Conservation (phyloP, 2,797 vertebrate species). For the Pygocentrus nattereri region DNA sequence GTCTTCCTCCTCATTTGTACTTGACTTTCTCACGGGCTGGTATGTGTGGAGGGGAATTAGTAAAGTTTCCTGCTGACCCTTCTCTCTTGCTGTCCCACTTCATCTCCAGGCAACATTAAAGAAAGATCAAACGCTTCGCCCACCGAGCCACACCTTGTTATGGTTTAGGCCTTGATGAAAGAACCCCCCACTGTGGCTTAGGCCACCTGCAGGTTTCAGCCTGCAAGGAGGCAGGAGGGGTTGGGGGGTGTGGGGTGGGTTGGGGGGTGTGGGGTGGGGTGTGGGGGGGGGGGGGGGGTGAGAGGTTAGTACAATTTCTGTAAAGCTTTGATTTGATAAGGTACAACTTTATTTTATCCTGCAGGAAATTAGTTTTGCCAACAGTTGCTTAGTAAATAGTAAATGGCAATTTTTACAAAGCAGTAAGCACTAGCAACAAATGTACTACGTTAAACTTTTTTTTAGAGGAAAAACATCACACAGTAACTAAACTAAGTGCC, state of each 20-base stretch:
- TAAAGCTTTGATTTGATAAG: neutral
- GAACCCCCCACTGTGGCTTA: slow-evolving; percentile 24
- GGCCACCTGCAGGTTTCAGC: neutral
- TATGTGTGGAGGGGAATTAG: neutral
- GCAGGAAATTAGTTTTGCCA: neutral
- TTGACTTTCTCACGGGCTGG: neutral
- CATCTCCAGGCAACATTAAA: slow-evolving; percentile 43
- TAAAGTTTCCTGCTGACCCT: slow-evolving; percentile 36
- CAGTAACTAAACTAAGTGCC: too few species aligned
- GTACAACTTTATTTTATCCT: neutral
- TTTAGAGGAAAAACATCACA: too few species aligned
- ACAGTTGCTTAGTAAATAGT: neutral
- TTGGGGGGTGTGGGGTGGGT: neutral
- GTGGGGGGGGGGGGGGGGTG: neutral
- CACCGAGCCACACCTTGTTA: slow-evolving; percentile 29
- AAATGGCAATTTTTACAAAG: too few species aligned
- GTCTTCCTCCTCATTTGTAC: neutral
- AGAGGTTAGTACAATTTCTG: neutral
- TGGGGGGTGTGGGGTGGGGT: neutral
- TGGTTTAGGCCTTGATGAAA: slow-evolving; percentile 40
- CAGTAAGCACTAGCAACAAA: too few species aligned
- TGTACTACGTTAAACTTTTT: too few species aligned
- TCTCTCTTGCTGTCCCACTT: slow-evolving; percentile 31
- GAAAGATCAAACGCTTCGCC: slow-evolving; percentile 40
- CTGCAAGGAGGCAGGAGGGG: neutral